phyloP scores from a whole-genome alignment of 2,797 vertebrate genomes.

The Poliocrania exsul region DNA sequence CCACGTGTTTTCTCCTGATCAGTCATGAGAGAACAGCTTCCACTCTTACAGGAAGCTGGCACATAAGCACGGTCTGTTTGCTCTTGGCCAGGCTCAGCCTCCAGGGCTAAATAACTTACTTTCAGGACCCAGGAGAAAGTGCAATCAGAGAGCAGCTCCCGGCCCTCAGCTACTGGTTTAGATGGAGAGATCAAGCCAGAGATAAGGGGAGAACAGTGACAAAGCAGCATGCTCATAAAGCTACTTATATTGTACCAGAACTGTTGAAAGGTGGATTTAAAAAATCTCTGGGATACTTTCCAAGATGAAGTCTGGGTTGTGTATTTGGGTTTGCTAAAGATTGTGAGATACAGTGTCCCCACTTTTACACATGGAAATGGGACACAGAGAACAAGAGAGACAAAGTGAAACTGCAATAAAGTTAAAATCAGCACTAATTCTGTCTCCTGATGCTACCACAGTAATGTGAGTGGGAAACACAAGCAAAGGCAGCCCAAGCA shows the following conservation, averaged over 20 bases:
- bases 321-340: background rate
- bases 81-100: background rate
- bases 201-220: background rate
- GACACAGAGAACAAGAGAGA: background rate
- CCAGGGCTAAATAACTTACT: background rate
- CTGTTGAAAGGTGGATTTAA: background rate
- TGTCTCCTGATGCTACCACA: background rate
- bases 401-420: background rate
- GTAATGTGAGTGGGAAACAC: fast-evolving
- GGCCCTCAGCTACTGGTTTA: background rate
- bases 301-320: background rate
- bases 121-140: background rate
- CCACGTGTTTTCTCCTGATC: background rate
- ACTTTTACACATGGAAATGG: background rate
- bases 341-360: background rate
- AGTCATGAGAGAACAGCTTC: background rate
- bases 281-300: background rate
- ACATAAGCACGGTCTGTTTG: background rate
- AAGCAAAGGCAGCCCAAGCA: background rate
- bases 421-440: background rate
- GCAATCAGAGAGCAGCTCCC: background rate
- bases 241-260: background rate
- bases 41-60: background rate
- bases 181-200: background rate
- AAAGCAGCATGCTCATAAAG: background rate